Percentiles rank a stretch among this genome's conserved stretches.
Evolutionary conservation across 53 echinoderm and acorn worm species (phyloP).

Genomic region (Crossaster papposus): DNA sequence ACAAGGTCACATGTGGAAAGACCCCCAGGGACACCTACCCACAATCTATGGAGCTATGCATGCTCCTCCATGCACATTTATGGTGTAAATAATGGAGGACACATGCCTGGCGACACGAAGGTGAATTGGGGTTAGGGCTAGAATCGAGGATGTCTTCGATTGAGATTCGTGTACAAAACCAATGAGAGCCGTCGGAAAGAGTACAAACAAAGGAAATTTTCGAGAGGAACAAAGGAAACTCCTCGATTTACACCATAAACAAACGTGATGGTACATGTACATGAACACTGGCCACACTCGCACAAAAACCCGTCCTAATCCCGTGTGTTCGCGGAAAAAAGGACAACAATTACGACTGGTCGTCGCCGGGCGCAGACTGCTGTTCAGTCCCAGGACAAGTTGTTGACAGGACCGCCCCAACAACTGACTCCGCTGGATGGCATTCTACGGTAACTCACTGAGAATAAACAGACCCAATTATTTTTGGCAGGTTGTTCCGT

Average conservation of each 20-base stretch:
- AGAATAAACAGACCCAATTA: not conserved
- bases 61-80: too few species aligned
- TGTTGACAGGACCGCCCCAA: not conserved
- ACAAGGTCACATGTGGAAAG: slow-evolving; percentile 15
- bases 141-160: too few species aligned
- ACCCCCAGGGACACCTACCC: slow-evolving; percentile 10
- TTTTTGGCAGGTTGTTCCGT: not conserved
- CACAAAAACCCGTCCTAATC: not conserved
- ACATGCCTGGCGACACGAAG: too few species aligned
- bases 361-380: not conserved
- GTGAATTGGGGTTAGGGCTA: too few species aligned
- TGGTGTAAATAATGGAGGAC: too few species aligned
- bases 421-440: not conserved
- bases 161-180: too few species aligned
- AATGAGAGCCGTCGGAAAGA: too few species aligned
- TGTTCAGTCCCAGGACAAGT: not conserved
- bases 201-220: slow-evolving; percentile 1
- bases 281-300: too few species aligned
- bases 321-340: slow-evolving; percentile 9
- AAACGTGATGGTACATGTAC: too few species aligned
- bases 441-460: not conserved
- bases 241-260: too few species aligned
- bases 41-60: too few species aligned
- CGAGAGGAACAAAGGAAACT: too few species aligned
- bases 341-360: slow-evolving; percentile 4